Evolutionary conservation across 2,888 invertebrate genomes (phyloP).

Genomic region (Troides helena): DNA sequence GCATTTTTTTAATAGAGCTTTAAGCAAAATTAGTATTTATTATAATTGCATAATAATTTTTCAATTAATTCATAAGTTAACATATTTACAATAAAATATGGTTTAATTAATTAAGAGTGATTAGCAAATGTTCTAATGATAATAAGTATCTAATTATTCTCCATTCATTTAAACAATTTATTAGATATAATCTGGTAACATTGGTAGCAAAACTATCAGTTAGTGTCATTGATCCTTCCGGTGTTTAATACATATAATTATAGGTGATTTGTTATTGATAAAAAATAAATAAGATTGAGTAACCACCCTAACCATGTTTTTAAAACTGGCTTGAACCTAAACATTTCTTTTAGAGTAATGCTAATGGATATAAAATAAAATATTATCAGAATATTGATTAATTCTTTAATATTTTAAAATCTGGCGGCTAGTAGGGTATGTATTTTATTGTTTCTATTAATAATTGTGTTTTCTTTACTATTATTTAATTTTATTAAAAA

Average conservation of each 20-base stretch:
- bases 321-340: not conserved
- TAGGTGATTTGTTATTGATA: not conserved
- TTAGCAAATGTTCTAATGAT: no score
- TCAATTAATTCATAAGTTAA: no score
- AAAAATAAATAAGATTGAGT: not conserved
- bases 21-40: no score
- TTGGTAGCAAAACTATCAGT: not conserved
- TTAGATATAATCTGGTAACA: not conserved
- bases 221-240: not conserved
- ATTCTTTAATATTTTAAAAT: conserved; percentile 10
- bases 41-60: no score
- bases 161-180: not conserved
- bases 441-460: not conserved
- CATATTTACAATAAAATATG: no score
- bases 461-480: not conserved
- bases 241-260: not conserved
- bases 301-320: not conserved
- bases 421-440: not conserved
- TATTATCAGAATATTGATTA: not conserved
- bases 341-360: not conserved
- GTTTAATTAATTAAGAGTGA: no score
- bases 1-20: no score
- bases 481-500: not conserved
- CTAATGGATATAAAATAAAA: not conserved
- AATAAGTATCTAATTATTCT: no score